Base-by-base conservation (phyloP, 2,888 invertebrate species). In the Ennomos erosarius region DNA sequence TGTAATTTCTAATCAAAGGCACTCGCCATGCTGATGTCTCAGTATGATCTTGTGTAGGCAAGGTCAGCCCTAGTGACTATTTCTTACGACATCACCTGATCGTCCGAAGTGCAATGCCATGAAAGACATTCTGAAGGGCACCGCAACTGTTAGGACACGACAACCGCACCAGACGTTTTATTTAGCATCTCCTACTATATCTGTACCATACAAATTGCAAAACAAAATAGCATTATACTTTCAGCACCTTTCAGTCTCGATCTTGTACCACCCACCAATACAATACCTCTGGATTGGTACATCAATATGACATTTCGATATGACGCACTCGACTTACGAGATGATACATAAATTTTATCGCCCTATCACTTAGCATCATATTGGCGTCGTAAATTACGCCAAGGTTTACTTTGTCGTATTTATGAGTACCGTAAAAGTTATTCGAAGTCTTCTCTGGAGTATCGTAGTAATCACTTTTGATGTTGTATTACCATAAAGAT, bases 401-500 rank as follows among this genome's bases (percentile, higher is more conserved):
- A 85, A 82, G 87, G 90, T 87, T 90, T 89, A 80, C 74, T 79
- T 77, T 80, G 89, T 89, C 89, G 82, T 85, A 87, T 90, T 89
- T 89, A 89, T 74, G 82, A 74, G 67, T 49, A 34, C 54, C 49
- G 59, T 65, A 65, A 67, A 64, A 62, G 35, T 63, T 59, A 57
- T 58, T 67, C 62, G 62, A 55, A 53, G 40, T 37, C 53, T 57
- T 55, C 51, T 51, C 16, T 6, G 50, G 67, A 44, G 61, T 58
- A 62, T 57, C 65, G 53, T 53, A 63, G 63, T 68, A 58, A 68
- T 65, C 65, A 64, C 55, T 52, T 57, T 53, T 57, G 48, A 57
- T 51, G 57, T 51, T 51, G 49, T 58, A 59, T 55, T 60, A 42
- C 42, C 48, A 36, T 46, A 58, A 44, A 50, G 47, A 51, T 16